Conservation (phyloP, 2,797 vertebrate genomes). For the Craterocephalus amniculus region DNA sequence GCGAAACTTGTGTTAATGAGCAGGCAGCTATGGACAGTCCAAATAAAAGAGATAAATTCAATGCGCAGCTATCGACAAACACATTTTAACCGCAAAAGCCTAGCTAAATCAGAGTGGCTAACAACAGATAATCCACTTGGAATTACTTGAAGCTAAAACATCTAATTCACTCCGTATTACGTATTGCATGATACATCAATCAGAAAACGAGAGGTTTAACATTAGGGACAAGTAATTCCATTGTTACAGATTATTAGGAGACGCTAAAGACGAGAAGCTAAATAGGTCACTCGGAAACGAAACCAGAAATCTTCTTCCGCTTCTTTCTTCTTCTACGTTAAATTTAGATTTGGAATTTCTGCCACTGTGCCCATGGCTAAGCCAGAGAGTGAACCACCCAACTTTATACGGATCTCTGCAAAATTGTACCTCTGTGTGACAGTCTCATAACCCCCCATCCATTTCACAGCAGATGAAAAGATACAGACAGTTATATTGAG, state of each 20-base stretch:
- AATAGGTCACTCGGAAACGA: slow-evolving; percentile 70
- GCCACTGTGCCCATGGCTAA: slow-evolving; percentile 20
- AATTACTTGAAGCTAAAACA: not conserved
- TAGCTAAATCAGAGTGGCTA: slow-evolving; percentile 55
- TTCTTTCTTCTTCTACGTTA: slow-evolving; percentile 55
- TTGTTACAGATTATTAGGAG: slow-evolving; percentile 26
- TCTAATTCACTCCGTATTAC: not conserved
- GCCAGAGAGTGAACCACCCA: not conserved
- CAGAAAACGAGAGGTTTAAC: not conserved
- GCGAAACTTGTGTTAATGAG: not conserved
- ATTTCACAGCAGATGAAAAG: not conserved
- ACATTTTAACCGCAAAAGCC: slow-evolving; percentile 47
- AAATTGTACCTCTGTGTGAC: no score
- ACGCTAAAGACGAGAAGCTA: slow-evolving; percentile 59
- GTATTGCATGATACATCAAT: not conserved
- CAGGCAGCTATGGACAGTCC: not conserved
- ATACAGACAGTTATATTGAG: no score
- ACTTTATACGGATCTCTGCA: no score
- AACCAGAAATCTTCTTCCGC: slow-evolving; percentile 57
- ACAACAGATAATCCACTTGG: slow-evolving; percentile 15
- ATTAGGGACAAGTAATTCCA: not conserved
- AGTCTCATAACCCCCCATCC: not conserved
- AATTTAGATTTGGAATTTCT: not conserved
- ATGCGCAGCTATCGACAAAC: slow-evolving; percentile 23
- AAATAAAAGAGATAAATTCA: not conserved